Base-by-base conservation (phyloP, 2,113 vertebrate species). In the Cygnus buccinator region DNA sequence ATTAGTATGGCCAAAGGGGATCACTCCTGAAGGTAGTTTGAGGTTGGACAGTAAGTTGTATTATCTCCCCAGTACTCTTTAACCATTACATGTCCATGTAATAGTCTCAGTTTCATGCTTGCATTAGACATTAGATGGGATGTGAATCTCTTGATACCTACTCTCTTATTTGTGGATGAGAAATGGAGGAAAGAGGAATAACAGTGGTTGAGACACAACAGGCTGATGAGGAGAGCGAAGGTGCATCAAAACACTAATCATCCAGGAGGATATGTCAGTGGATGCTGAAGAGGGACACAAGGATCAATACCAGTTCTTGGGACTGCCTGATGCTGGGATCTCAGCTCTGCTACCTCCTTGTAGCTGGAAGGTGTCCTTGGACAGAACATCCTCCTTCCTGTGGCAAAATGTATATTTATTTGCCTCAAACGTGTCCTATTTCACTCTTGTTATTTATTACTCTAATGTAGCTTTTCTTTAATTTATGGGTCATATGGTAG, bases 161-260 rank as follows among this genome's bases (percentile, higher is more conserved):
- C 4, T 46, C 3, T 21, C 31, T 54, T 62, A 54, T 6, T 14
- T 6, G 2, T 6, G 6, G 13, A 70, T 5, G 3, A 35, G 3
- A 62, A 67, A 20, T 12, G 21, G 80, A 76, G 4, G 6, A 26
- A 39, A 6, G 15, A 74, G 23, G 29, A 66, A 74, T 81, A 66
- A 17, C 4, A 23, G 4, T 20, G 13, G 1, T 20, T 75, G 23
- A 63, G 28, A 46, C 3, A 48, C 14, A 59, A 46, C 10, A 2
- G 2, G 3, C 4, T 66, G 21, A 50, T n/a, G 39, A 10, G 6
- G 4, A 37, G 29, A 33, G 6, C 31, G 37, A 61, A 79, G 23
- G 43, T 62, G 6, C 8, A 11, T 7, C 3, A 8, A 57, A 46
- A 35, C 0, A 2, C 3, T 7, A 29, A 55, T 46, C 13, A 28